These are phyloP conservation scores for Nebria brevicollis DNA, from an alignment of 2,888 invertebrate genomes.

Conservation along the genomic window DNA sequence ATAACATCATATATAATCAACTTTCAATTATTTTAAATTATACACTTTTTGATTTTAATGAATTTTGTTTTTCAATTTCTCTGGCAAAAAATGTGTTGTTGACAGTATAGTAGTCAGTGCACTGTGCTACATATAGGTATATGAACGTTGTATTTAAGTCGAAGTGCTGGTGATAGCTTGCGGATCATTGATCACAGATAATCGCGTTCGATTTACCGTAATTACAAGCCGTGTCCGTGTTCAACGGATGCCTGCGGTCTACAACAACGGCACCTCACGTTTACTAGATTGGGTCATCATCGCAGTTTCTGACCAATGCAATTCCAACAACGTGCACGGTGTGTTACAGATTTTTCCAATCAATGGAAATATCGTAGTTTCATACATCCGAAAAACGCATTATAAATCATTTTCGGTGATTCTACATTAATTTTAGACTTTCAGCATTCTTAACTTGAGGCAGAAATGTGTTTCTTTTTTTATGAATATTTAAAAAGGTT, in stretches of 20 bases:
- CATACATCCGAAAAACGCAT: no score
- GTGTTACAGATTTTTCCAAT: background rate
- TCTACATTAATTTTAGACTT: background rate
- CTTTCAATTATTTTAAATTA: background rate
- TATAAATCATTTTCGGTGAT: background rate
- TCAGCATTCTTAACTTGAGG: background rate
- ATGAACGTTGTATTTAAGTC: constrained; percentile 26
- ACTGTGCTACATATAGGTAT: constrained; percentile 7
- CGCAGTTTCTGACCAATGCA: background rate
- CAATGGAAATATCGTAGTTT: no score
- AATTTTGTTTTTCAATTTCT: constrained; percentile 5
- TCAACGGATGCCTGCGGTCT: constrained; percentile 61
- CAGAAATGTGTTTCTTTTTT: background rate
- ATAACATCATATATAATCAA: background rate
- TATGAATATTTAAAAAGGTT: background rate
- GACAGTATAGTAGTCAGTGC: constrained; percentile 6
- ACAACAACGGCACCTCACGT: constrained; percentile 46
- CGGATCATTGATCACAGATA: constrained; percentile 62
- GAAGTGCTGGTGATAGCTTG: constrained; percentile 54
- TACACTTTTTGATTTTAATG: background rate
- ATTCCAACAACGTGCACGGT: background rate
- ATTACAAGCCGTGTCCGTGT: constrained; percentile 58
- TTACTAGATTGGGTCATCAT: constrained; percentile 9
- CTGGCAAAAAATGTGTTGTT: constrained; percentile 10
- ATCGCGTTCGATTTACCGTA: constrained; percentile 61